These are phyloP conservation scores for Channa maculata DNA, from an alignment of 2,113 vertebrate genomes.

Conservation along the genomic window DNA sequence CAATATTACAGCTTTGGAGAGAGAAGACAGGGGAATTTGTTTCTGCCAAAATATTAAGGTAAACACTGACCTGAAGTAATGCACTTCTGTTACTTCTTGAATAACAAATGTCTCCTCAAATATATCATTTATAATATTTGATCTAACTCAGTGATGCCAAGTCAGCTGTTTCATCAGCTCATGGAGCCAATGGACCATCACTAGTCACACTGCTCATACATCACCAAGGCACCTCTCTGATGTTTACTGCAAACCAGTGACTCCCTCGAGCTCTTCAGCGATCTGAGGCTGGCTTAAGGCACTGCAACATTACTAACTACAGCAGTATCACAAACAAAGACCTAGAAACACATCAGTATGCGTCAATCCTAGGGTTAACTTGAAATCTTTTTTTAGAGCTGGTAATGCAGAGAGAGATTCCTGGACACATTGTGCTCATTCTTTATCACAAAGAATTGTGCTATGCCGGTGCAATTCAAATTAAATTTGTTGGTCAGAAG, in stretches of 20 bases:
- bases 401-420: background rate
- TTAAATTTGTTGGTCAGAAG: slow-evolving; percentile 38
- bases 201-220: background rate
- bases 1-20: slow-evolving; percentile 85
- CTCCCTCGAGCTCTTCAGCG: background rate
- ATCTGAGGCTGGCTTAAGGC: too few species aligned
- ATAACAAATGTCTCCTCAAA: background rate
- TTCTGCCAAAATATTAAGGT: background rate
- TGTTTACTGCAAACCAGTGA: too few species aligned
- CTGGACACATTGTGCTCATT: background rate
- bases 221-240: background rate
- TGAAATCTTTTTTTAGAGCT: too few species aligned
- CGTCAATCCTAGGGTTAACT: too few species aligned
- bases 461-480: slow-evolving; percentile 29
- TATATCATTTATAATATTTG: too few species aligned
- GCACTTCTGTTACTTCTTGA: background rate
- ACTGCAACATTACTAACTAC: background rate
- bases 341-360: too few species aligned
- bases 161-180: background rate
- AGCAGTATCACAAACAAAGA: too few species aligned
- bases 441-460: slow-evolving; percentile 10
- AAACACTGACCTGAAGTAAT: background rate
- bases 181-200: background rate
- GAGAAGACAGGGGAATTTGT: background rate
- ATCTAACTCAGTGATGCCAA: background rate